Conservation (phyloP, 2,113 vertebrate genomes). For the Bombycilla garrulus region DNA sequence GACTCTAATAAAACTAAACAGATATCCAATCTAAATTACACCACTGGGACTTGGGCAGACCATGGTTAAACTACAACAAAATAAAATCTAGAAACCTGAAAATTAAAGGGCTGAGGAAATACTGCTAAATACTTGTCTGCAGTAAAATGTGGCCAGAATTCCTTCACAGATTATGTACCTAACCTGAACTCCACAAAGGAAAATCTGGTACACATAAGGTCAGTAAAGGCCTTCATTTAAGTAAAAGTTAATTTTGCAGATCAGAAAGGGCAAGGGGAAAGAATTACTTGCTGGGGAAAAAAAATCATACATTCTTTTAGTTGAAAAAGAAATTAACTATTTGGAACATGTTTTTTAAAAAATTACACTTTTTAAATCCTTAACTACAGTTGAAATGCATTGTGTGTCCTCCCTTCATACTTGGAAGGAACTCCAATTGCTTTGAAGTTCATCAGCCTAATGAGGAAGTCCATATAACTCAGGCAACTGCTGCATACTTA, state of each 20-base stretch:
- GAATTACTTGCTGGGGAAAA: background rate
- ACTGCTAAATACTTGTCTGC: background rate
- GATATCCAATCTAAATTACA: background rate
- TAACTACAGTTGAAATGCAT: background rate
- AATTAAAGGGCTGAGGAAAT: background rate
- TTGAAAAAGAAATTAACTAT: background rate
- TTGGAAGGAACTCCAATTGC: slow-evolving; percentile 25
- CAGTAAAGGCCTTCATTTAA: background rate
- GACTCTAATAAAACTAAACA: background rate
- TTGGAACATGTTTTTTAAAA: background rate
- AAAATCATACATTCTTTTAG: background rate
- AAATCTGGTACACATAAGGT: background rate
- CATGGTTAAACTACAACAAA: background rate
- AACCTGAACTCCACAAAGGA: background rate
- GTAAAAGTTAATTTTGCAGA: background rate
- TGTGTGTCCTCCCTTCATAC: background rate
- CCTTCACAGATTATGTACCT: background rate
- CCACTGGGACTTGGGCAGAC: background rate
- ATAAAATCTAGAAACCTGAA: background rate
- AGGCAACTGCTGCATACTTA: slow-evolving; percentile 31
- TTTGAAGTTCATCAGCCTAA: slow-evolving; percentile 55
- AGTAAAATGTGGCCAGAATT: background rate
- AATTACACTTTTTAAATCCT: background rate
- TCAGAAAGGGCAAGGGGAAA: background rate
- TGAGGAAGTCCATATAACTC: slow-evolving; percentile 13